These are phyloP conservation scores for Ips typographus DNA, from an alignment of 1,140 invertebrate genomes.

Conservation along the genomic window DNA sequence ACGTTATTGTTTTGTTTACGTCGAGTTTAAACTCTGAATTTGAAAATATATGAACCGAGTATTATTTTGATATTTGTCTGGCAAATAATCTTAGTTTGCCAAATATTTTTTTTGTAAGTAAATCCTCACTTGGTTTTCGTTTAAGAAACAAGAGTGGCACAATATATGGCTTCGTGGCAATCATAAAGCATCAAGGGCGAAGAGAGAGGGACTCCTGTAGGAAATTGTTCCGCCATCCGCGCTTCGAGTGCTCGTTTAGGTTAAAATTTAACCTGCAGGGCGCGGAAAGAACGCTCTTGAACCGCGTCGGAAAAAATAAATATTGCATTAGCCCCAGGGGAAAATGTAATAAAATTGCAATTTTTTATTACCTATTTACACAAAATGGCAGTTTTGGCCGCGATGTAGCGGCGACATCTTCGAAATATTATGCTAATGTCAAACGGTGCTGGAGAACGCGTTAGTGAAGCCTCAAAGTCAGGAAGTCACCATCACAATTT, in stretches of 20 bases:
- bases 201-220: conserved; percentile 1
- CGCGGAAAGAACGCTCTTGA: conserved; percentile 16
- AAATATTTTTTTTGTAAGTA: too few species aligned
- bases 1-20: too few species aligned
- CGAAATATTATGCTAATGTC: conserved; percentile 1
- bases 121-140: too few species aligned
- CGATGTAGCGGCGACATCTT: neutral
- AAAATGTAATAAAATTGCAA: conserved; percentile 23
- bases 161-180: conserved; percentile 14
- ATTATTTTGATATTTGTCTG: too few species aligned
- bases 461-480: neutral
- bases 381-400: conserved; percentile 12
- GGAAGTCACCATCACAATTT: neutral
- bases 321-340: conserved; percentile 22
- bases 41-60: too few species aligned
- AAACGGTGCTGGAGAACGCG: neutral
- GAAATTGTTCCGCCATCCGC: conserved; percentile 16
- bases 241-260: conserved; percentile 26
- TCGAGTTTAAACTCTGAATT: too few species aligned
- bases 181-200: conserved; percentile 20
- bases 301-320: conserved; percentile 19
- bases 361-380: conserved; percentile 24
- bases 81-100: too few species aligned
- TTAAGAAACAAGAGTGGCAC: neutral
- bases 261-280: conserved; percentile 28